A percentile compares a stretch with the other conserved stretches of the same genome.
Conservation (phyloP, 2,888 invertebrate species). For the Habrosyne pyritoides region DNA sequence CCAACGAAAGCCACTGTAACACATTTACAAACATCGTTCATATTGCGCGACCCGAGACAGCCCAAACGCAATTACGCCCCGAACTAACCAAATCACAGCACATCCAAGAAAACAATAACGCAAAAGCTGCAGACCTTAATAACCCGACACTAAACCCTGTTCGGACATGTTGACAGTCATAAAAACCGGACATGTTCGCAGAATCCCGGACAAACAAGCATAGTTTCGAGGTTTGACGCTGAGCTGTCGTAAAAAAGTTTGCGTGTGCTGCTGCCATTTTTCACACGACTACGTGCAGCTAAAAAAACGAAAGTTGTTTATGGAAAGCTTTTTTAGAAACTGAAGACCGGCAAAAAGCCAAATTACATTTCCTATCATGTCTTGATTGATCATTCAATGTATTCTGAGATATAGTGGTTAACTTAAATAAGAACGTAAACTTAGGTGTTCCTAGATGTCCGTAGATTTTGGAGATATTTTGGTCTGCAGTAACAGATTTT, state of each 20-base stretch:
- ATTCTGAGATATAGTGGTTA: too few species aligned
- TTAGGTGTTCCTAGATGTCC: too few species aligned
- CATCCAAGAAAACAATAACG: conserved; percentile 13
- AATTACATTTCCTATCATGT: too few species aligned
- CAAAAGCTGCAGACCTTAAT: conserved; percentile 22
- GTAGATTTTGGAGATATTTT: too few species aligned
- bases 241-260: conserved; percentile 5
- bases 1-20: not conserved
- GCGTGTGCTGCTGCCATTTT: not conserved
- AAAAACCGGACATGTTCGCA: conserved; percentile 26
- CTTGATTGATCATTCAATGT: too few species aligned
- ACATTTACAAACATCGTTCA: not conserved
- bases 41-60: not conserved
- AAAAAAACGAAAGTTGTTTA: too few species aligned
- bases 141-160: conserved; percentile 12
- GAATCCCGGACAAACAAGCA: conserved; percentile 8
- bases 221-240: not conserved
- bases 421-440: too few species aligned
- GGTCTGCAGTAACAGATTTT: too few species aligned
- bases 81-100: not conserved
- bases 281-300: too few species aligned
- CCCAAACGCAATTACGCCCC: not conserved
- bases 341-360: too few species aligned
- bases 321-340: too few species aligned
- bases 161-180: conserved; percentile 19